These are phyloP conservation scores for Sesia bembeciformis DNA, from an alignment of 2,888 invertebrate genomes.

Conservation along the genomic window DNA sequence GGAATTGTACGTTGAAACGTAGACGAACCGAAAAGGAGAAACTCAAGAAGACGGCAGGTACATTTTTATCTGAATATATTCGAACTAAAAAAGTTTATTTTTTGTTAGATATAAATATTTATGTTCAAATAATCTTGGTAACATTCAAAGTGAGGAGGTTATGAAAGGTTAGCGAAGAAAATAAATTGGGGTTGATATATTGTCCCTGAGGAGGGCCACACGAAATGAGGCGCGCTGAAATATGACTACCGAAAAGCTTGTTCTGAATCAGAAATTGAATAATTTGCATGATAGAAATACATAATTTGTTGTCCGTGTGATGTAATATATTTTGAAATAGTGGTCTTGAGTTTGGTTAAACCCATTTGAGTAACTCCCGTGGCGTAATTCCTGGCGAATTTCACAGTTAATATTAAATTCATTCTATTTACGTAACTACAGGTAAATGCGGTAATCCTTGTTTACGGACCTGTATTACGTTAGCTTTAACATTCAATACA, in stretches of 20 bases:
- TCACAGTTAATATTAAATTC: no score
- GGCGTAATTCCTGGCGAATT: no score
- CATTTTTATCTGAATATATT: background rate
- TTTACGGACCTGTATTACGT: no score
- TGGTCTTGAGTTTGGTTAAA: background rate
- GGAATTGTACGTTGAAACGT: background rate
- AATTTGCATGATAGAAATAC: conserved; percentile 18
- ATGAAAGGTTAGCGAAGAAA: conserved; percentile 45
- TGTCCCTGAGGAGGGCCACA: conserved; percentile 38
- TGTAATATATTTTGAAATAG: background rate
- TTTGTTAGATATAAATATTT: background rate
- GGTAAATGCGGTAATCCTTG: no score
- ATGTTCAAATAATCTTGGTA: conserved; percentile 1
- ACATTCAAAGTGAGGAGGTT: conserved; percentile 19
- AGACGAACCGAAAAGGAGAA: background rate
- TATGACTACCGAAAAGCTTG: conserved; percentile 29
- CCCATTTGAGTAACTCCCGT: no score
- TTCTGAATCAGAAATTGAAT: conserved; percentile 17
- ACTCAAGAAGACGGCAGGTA: background rate
- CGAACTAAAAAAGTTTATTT: background rate
- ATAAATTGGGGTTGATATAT: conserved; percentile 58
- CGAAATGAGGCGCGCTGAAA: conserved; percentile 42
- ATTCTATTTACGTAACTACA: no score
- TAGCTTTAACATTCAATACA: no score
- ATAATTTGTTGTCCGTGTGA: background rate